Evolutionary conservation across 2,888 invertebrate genomes (phyloP).

Genomic region (Meteorus cinctellus): DNA sequence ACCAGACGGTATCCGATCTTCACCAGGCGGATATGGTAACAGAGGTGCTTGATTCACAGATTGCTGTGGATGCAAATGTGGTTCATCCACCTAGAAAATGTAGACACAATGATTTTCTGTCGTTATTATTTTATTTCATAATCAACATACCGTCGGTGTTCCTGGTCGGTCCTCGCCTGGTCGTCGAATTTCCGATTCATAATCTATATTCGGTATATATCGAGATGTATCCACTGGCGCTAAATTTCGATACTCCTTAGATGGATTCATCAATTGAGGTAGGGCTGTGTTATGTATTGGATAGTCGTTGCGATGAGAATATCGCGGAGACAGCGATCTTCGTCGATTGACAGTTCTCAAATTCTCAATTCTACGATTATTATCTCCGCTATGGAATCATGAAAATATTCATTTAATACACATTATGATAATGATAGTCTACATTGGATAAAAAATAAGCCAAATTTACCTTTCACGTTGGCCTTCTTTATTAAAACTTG

Average conservation of each 20-base stretch:
- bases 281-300: conserved; percentile 58
- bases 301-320: conserved; percentile 66
- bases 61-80: conserved; percentile 65
- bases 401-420: neutral
- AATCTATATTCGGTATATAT: conserved; percentile 68
- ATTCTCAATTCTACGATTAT: conserved; percentile 61
- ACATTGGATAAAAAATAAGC: conserved; percentile 9
- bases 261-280: conserved; percentile 64
- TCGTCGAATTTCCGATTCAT: conserved; percentile 67
- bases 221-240: conserved; percentile 65
- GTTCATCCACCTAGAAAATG: conserved; percentile 67
- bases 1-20: conserved; percentile 66
- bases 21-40: conserved; percentile 70
- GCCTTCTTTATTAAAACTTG: conserved; percentile 69
- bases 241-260: conserved; percentile 68
- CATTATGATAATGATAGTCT: neutral
- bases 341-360: conserved; percentile 64
- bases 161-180: conserved; percentile 80
- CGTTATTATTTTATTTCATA: neutral
- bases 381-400: neutral
- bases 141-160: conserved; percentile 78
- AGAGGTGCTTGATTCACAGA: conserved; percentile 64
- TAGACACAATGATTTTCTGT: conserved; percentile 10
- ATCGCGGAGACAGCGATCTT: conserved; percentile 67
- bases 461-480: conserved; percentile 66